Percentiles rank a stretch among this genome's conserved stretches.
Conservation (phyloP, 2,113 vertebrate genomes). For the Rhinolophus sinicus region DNA sequence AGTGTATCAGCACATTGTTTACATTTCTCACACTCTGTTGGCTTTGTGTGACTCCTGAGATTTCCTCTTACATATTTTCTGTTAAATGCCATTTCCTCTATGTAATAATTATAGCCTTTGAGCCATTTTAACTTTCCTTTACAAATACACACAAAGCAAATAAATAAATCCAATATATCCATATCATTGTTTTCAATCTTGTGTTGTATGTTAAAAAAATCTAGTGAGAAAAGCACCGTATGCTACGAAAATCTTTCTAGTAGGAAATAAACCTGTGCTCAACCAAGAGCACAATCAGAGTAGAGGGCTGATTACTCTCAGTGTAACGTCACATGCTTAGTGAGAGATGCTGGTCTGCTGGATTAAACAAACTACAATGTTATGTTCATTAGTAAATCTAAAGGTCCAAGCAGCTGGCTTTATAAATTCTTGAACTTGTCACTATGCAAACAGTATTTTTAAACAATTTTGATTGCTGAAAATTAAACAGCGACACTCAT, state of each 20-base stretch:
- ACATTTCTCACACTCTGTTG: not conserved
- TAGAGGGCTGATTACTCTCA: not conserved
- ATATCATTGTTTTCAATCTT: not conserved
- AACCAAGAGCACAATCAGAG: not conserved
- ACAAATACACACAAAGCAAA: not conserved
- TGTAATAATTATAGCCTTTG: not conserved
- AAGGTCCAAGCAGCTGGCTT: not conserved
- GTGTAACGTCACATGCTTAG: not conserved
- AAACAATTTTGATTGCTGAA: conserved; percentile 34
- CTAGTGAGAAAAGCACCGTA: not conserved
- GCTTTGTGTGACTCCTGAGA: not conserved
- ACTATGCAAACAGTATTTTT: conserved; percentile 35
- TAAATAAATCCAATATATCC: not conserved
- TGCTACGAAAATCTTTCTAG: not conserved
- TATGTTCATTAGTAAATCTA: not conserved
- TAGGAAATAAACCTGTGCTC: not conserved
- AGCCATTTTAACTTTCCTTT: not conserved
- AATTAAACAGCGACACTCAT: conserved; percentile 66
- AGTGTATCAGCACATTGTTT: not conserved
- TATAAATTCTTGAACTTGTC: conserved; percentile 39
- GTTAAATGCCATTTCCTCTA: not conserved
- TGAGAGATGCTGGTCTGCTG: not conserved
- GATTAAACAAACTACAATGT: not conserved
- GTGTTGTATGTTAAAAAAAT: not conserved
- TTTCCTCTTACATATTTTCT: not conserved